Percentiles rank a stretch among this genome's conserved stretches.
Evolutionary conservation across 2,888 invertebrate species (phyloP).

Genomic region (Flexamia atlantica): DNA sequence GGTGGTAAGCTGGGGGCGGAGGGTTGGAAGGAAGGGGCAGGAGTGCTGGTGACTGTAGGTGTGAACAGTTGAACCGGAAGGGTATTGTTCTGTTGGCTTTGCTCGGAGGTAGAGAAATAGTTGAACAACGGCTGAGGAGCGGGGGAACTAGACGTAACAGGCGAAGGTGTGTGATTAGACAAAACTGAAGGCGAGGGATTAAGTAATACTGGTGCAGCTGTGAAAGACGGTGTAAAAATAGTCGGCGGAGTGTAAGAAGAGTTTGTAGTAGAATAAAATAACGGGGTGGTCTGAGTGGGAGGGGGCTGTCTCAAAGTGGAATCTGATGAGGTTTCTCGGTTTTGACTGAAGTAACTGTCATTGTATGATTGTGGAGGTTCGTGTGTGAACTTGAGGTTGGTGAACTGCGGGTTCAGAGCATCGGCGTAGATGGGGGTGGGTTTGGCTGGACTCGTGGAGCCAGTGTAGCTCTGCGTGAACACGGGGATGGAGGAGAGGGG

Average conservation of each 20-base stretch:
- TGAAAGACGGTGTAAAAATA: conserved; percentile 21
- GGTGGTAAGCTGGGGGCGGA: neutral
- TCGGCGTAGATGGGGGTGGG: conserved; percentile 59
- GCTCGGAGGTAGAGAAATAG: conserved; percentile 42
- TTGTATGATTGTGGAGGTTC: neutral
- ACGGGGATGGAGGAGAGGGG: conserved; percentile 47
- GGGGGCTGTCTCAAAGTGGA: neutral
- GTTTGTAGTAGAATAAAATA: neutral
- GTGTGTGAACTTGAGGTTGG: neutral
- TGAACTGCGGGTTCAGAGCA: conserved; percentile 44
- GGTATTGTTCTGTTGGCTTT: neutral
- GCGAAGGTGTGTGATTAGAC: conserved; percentile 15
- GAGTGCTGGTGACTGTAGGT: conserved; percentile 69
- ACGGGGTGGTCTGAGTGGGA: neutral
- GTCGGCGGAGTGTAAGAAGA: conserved; percentile 26
- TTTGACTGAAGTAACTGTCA: neutral
- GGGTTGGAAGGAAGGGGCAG: neutral
- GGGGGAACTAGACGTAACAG: conserved; percentile 29
- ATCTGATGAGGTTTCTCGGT: neutral
- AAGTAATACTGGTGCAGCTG: conserved; percentile 13
- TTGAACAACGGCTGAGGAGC: conserved; percentile 30
- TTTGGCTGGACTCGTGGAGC: conserved; percentile 44
- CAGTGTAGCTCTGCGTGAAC: conserved; percentile 58
- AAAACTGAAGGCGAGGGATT: conserved; percentile 14
- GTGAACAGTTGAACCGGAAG: conserved; percentile 70